Percentiles rank a stretch among this genome's conserved stretches.
Conservation (phyloP, 2,888 invertebrate genomes). For the Lasioglossum vierecki region DNA sequence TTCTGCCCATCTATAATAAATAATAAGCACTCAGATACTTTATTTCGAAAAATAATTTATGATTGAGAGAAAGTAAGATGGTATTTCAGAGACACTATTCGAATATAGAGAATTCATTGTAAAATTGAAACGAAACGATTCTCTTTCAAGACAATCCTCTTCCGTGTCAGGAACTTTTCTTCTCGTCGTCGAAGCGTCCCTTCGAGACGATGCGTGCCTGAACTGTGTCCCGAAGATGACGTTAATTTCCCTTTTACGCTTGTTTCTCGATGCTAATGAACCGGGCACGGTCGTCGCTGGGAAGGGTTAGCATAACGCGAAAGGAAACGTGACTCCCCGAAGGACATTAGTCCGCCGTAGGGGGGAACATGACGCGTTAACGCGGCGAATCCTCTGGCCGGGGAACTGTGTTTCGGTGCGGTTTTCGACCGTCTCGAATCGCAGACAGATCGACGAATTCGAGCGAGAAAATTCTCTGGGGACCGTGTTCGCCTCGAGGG, state of each 20-base stretch:
- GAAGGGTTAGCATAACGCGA: conserved; percentile 3
- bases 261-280: conserved; percentile 18
- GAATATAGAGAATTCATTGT: too few species aligned
- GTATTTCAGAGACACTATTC: too few species aligned
- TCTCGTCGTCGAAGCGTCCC: background rate
- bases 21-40: too few species aligned
- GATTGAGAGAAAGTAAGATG: too few species aligned
- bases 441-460: conserved; percentile 64
- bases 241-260: background rate
- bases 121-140: too few species aligned
- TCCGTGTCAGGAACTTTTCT: background rate
- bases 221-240: background rate
- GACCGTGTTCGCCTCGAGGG: conserved; percentile 42
- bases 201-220: too few species aligned
- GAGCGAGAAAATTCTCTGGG: conserved; percentile 56
- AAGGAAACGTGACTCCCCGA: conserved; percentile 24
- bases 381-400: conserved; percentile 41
- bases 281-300: background rate
- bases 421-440: conserved; percentile 67
- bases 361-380: conserved; percentile 32
- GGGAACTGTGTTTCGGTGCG: conserved; percentile 28
- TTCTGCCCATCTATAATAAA: too few species aligned
- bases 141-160: too few species aligned
- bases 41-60: too few species aligned
- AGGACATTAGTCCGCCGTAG: conserved; percentile 5